Percentiles rank a stretch among this genome's conserved stretches.
These are phyloP conservation scores for Phoxinus dragarum DNA, from an alignment of 2,797 vertebrate genomes.

Conservation along the genomic window DNA sequence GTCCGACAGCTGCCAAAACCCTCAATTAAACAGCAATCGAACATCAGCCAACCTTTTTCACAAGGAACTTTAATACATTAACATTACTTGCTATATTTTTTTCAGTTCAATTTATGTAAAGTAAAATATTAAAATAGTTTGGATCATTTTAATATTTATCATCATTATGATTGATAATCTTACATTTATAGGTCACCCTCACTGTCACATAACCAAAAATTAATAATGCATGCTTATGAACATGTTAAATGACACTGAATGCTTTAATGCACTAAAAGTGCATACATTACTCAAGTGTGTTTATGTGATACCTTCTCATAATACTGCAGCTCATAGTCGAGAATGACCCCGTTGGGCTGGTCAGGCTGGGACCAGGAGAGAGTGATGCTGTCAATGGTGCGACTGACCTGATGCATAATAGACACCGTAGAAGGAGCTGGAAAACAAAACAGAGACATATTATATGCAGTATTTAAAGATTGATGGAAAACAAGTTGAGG, in stretches of 20 bases:
- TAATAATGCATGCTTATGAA: constrained; percentile 5
- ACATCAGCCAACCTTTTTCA: constrained; percentile 12
- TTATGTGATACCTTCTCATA: constrained; percentile 90
- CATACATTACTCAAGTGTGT: constrained; percentile 9
- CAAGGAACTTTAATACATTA: not conserved
- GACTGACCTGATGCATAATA: constrained; percentile 98
- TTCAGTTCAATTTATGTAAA: not conserved
- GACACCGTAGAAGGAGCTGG: constrained; percentile 93
- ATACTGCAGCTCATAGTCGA: constrained; percentile 96
- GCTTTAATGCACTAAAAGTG: constrained; percentile 1
- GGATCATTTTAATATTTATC: not conserved
- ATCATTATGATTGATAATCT: not conserved
- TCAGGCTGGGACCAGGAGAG: constrained; percentile 98
- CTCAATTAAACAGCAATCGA: constrained; percentile 38
- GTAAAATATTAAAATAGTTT: too few species aligned
- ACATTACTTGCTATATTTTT: not conserved
- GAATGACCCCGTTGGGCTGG: constrained; percentile 96
- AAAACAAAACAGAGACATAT: constrained; percentile 5
- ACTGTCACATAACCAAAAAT: not conserved
- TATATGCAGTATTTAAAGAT: constrained; percentile 6
- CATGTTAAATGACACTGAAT: constrained; percentile 17
- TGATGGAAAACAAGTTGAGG: constrained; percentile 8
- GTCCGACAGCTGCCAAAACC: constrained; percentile 40
- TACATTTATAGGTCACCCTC: not conserved
- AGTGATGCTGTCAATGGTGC: constrained; percentile 95